Evolutionary conservation across 2,888 invertebrate species (phyloP), one percentile per base, ranked within the genome.

Genomic region (Ecdyonurus torrentis): DNA sequence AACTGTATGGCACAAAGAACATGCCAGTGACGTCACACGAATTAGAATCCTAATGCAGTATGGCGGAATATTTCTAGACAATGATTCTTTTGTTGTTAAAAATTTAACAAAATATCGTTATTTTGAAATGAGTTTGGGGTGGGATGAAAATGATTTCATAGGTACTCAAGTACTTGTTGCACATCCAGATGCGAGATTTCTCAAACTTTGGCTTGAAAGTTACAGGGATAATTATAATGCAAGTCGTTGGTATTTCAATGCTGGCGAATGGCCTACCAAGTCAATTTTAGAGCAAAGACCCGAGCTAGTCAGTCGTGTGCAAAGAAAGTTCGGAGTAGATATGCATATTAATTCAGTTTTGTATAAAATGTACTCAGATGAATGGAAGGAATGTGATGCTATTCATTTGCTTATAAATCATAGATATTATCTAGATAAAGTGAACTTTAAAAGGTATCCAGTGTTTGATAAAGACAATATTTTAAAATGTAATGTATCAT

Each of bases 21-120:
- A 67, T 61, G 67, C 64, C 15, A 65, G 67, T n/a, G 67, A 68
- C 63, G 61, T 67, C 1, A 63, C 65, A 24, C 61, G 68, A 22
- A 65, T 73, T n/a, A 62, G 67, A 22, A 66, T 72, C 20, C 62
- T 73, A 52, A 69, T 67, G 67, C 61, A 68, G 59, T 69, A 69
- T 61, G 73, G 73, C 5, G 73, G 73, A 15, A 73, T 73, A 61
- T 73, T 69, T 64, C 65, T 73, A 52, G 73, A 73, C 64, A 71
- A 69, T 55, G 73, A 73, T 63, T 66, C 69, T 5, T 72, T 68
- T 65, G 65, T 73, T 19, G 68, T 73, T 10, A 67, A 68, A 59
- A 69, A 68, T 10, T 64, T 73, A 55, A 68, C 72, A 62, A 61
- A 66, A 22, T 72, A 69, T 61, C 67, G 72, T 24, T 68, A 68